Evolutionary conservation across 2,797 vertebrate species (phyloP), one percentile per base, ranked within the genome.

Genomic region (Schizopygopsis pylzovi): DNA sequence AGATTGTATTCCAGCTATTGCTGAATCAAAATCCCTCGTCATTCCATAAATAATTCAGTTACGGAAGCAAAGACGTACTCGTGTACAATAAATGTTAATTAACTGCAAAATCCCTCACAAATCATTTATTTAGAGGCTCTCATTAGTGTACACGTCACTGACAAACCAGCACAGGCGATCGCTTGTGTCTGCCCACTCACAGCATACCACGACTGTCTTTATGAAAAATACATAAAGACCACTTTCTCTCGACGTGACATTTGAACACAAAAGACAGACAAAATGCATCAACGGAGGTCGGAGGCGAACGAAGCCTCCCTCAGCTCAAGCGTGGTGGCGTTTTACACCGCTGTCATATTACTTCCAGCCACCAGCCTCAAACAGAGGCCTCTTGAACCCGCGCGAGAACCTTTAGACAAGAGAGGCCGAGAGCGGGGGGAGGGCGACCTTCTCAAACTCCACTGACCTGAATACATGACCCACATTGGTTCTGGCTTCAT

Each of bases 391-490:
- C 37, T 4, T 67, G 82, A 87, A 79, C 67, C 75, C 82, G 67
- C 18, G 47, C 68, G 18, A 83, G 70, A 59, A 61, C 54, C 82
- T 76, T 76, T 67, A 65, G 72, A 82, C 37, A 33, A 52, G 39
- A 45, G 76, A 37, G 82, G 79, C 82, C 72, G 45, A 65, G 73
- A 65, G 68, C n/a, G 59, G 78, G 76, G 81, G 75, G 67, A 63
- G 85, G 78, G 49, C 45, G 72, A 56, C 81, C 87, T 83, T 85
- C 82, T 83, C 85, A 86, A 86, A 90, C 87, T 83, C 86, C 81
- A 81, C 28, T 90, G 88, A 90, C 89, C 91, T 87, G 75, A 89
- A 91, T 90, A 83, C 79, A 78, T 91, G 88, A 90, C 90, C 90
- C 86, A 91, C 84, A 90, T 91, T 70, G 54, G 43, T 43, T 43